phyloP scores from a whole-genome alignment of 2,113 vertebrate species.

The Phocoena sinus region DNA sequence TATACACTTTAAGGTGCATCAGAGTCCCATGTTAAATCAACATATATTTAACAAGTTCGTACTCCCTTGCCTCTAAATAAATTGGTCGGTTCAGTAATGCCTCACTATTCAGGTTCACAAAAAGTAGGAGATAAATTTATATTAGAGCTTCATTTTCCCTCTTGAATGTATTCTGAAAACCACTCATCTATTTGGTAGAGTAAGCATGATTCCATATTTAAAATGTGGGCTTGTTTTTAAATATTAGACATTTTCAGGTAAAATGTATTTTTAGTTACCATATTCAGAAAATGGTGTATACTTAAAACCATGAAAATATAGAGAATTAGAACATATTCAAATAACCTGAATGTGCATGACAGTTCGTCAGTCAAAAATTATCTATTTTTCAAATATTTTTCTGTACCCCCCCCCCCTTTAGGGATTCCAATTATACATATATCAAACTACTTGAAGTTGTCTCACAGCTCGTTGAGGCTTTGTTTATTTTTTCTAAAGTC shows the following conservation, averaged over 20 bases:
- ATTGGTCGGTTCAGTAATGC: not conserved
- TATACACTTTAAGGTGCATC: not conserved
- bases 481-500: not conserved
- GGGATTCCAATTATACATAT: not conserved
- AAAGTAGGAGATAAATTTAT: not conserved
- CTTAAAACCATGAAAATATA: not conserved
- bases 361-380: not conserved
- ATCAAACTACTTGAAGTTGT: not conserved
- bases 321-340: not conserved
- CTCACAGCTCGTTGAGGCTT: not conserved
- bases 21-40: not conserved
- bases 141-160: not conserved
- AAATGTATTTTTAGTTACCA: not conserved
- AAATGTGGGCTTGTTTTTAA: not conserved
- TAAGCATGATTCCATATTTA: not conserved
- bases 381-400: not conserved
- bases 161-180: not conserved
- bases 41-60: not conserved
- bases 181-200: not conserved
- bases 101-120: not conserved
- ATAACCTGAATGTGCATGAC: not conserved
- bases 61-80: not conserved
- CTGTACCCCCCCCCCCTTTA: not conserved
- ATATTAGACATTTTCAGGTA: not conserved
- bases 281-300: not conserved